Evolutionary conservation across 2,888 invertebrate species (phyloP), one percentile per base, ranked within the genome.

Genomic region (Pteria penguin): DNA sequence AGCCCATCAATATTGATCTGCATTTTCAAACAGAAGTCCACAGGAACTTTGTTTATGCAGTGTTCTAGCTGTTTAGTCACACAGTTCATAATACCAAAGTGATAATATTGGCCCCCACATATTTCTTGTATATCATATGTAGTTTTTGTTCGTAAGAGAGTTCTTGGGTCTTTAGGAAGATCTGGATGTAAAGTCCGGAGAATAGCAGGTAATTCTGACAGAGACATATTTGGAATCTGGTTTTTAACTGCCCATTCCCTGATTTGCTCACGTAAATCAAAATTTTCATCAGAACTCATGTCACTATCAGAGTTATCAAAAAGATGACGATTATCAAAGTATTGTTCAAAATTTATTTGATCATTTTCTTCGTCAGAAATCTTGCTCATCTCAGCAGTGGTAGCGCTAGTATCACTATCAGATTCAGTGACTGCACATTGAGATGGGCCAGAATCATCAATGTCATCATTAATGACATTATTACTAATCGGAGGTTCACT

Each of bases 41-140:
- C 27, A 22, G 32, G 31, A 2, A 63, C 24, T 4, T 33, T 24
- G 4, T 2, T 2, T 33, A n/a, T n/a, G 8, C 31, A 18, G n/a
- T 55, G n/a, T 55, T 11, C 24, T 3, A 55, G n/a, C 24, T 24
- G 22, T 8, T 55, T 24, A 4, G 55, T 24, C 4, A 55, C 14
- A n/a, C n/a, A n/a, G n/a, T n/a, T n/a, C n/a, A n/a, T n/a, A n/a
- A n/a, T n/a, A 8, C 57, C 55, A 74, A 74, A 68, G 31, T 69
- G 55, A 55, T 62, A 62, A 55, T 73, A 73, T 67, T 67, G 31
- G 2, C 74, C 68, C n/a, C 66, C 66, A 55, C 55, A 62, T 33
- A 60, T 63, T n/a, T 63, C n/a, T 14, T 24, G 1, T 32, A 71
- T 55, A 54, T 54, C 29, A 33, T 71, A 71, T 27, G 24, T n/a